Evolutionary conservation across 2,888 invertebrate genomes (phyloP).

Genomic region (Empis livida): DNA sequence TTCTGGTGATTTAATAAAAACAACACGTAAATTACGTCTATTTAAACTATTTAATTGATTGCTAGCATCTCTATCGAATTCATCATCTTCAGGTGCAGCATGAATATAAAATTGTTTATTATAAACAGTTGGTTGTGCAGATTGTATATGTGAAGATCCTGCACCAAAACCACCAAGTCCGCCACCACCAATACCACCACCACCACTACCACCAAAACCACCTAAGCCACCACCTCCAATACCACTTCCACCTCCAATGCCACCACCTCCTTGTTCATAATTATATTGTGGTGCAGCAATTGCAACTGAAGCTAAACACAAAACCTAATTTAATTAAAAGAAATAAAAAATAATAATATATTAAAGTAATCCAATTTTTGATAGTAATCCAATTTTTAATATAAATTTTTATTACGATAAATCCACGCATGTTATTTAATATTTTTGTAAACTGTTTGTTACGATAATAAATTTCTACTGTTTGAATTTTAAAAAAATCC

Average conservation of each 20-base stretch:
- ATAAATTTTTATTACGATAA: neutral
- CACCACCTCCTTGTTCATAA: neutral
- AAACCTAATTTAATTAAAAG: neutral
- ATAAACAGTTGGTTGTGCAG: constrained; percentile 16
- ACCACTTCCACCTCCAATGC: neutral
- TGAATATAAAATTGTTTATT: constrained; percentile 28
- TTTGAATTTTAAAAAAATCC: too few relatives aligned
- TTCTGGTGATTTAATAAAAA: constrained; percentile 27
- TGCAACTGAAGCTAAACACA: neutral
- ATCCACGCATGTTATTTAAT: neutral
- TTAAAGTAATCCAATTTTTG: neutral
- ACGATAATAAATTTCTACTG: too few relatives aligned
- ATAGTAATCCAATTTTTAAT: neutral
- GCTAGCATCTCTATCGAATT: constrained; percentile 17
- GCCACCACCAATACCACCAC: neutral
- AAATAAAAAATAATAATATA: neutral
- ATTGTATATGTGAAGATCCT: constrained; percentile 1
- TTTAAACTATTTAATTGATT: constrained; percentile 6
- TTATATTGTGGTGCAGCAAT: neutral
- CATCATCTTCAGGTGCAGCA: constrained; percentile 28
- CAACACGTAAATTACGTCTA: constrained; percentile 26
- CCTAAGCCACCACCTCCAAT: neutral
- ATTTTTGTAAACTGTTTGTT: too few relatives aligned
- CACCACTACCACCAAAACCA: neutral
- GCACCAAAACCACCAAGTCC: constrained; percentile 5